phyloP scores from a whole-genome alignment of 2,113 vertebrate species.

The Meriones unguiculatus region DNA sequence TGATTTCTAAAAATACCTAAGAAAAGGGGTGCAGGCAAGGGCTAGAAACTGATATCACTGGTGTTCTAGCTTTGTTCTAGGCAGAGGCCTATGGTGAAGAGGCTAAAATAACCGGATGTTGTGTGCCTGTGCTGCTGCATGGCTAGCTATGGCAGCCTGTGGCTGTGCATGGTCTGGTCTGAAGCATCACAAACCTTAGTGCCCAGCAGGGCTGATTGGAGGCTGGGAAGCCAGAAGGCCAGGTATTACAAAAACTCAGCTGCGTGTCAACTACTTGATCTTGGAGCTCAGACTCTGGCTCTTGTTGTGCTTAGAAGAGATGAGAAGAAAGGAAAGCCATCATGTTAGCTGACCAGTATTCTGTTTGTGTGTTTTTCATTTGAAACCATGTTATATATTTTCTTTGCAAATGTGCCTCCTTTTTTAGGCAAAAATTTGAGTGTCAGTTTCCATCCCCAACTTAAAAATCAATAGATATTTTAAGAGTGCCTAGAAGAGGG shows the following conservation, averaged over 20 bases:
- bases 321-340: neutral
- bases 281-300: neutral
- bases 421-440: slow-evolving; percentile 84
- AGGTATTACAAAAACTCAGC: neutral
- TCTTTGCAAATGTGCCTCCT: slow-evolving; percentile 81
- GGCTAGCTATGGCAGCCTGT: neutral
- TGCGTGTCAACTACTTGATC: neutral
- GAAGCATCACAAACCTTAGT: neutral
- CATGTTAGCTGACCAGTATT: neutral
- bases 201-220: neutral
- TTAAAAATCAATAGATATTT: neutral
- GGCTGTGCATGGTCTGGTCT: neutral
- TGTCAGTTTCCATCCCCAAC: slow-evolving; percentile 80
- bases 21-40: neutral
- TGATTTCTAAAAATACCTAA: neutral
- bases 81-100: neutral
- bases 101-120: neutral
- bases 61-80: neutral
- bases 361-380: slow-evolving; percentile 67
- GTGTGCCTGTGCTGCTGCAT: neutral
- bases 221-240: neutral
- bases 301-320: neutral
- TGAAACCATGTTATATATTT: slow-evolving; percentile 69
- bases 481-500: neutral
- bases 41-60: neutral